A percentile compares a stretch with the other conserved stretches of the same genome.
Evolutionary conservation across 2,113 vertebrate genomes (phyloP).

Genomic region (Carollia perspicillata): DNA sequence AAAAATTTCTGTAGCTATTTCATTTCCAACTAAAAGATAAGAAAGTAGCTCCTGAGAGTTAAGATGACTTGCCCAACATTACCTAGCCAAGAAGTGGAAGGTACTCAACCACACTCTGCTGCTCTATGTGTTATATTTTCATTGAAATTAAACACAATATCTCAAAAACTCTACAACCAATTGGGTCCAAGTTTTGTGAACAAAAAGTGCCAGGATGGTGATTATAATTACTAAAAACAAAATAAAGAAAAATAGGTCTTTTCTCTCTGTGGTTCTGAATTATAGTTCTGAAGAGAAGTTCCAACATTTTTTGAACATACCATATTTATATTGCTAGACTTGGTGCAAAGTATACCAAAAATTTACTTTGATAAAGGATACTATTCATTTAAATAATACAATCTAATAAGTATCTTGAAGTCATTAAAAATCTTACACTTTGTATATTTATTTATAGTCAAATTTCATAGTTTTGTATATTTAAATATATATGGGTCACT

Average conservation of each 20-base stretch:
- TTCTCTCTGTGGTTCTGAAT: background rate
- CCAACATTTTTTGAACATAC: background rate
- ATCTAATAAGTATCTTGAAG: background rate
- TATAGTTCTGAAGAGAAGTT: background rate
- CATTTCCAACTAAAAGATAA: background rate
- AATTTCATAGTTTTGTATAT: background rate
- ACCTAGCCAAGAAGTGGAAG: background rate
- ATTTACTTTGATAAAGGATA: background rate
- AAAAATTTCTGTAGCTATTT: background rate
- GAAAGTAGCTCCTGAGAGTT: background rate
- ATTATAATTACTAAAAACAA: background rate
- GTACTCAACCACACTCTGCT: background rate
- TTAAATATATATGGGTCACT: background rate
- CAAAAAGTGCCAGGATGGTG: background rate
- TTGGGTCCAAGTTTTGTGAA: background rate
- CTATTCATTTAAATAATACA: background rate
- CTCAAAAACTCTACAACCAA: background rate
- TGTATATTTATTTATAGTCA: background rate
- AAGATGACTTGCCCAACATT: background rate
- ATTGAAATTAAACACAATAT: background rate
- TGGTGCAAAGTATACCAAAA: background rate
- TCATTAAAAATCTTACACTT: background rate
- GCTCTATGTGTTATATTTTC: background rate
- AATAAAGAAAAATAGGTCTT: background rate
- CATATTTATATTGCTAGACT: background rate